Evolutionary conservation across 2,888 invertebrate genomes (phyloP), one percentile per base, ranked within the genome.

Genomic region (Lathronympha strigana): DNA sequence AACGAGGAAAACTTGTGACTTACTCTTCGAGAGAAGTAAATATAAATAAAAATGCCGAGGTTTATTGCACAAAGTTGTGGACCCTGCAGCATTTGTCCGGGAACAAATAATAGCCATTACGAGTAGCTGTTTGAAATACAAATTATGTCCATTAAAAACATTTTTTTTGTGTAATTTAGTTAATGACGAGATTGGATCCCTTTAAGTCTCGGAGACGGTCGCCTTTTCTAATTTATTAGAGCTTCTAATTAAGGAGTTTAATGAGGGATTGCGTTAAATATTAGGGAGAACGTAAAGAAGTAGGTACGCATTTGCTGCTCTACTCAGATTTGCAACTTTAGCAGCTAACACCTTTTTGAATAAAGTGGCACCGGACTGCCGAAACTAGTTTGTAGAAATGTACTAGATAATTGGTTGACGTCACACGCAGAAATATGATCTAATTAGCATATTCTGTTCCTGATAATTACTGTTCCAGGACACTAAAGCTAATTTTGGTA

Each of bases 1-100:
- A 58, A 51, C 15, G 40, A 63, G 63, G 36, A 64, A 60, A 60
- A 58, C 58, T 57, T 57, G 21, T 38, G 51, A n/a, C 43, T 57
- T 55, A 40, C 23, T 28, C 51, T 28, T 49, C 21, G 6, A 1
- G 25, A 9, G 28, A 55, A 28, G 49, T 57, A 63, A 55, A 55
- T 45, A 23, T 60, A 64, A 64, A 64, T 60, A 58, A 51, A 58
- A 51, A 58, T 28, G 28, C 21, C n/a, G 28, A 15, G 13, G 36
- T 49, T 33, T 49, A 33, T 49, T 33, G 33, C 38, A 23, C 45
- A 28, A 54, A 28, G 33, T 57, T 47, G 17, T 19, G 23, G 43
- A 17, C 51, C 51, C 45, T 21, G 43, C 40, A 21, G 58, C 51
- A 33, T 51, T 63, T 43, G 33, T 47, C n/a, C 47, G 57, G 17